phyloP scores from a whole-genome alignment of 2,797 vertebrate genomes.

The Eurystomus glaucurus region DNA sequence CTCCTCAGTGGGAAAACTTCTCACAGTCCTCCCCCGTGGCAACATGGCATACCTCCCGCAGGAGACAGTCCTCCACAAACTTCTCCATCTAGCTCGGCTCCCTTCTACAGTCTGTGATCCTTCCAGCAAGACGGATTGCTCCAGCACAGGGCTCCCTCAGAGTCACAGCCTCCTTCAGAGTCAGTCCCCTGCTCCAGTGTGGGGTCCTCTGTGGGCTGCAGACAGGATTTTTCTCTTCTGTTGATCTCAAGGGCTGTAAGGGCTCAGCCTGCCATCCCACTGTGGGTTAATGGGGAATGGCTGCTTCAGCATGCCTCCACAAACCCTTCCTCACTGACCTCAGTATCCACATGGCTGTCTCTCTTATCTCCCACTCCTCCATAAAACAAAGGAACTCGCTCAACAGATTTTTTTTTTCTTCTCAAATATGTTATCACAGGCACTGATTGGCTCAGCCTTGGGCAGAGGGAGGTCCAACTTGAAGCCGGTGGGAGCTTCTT shows the following conservation, averaged over 20 bases:
- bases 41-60: background rate
- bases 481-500: background rate
- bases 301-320: background rate
- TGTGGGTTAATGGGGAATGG: background rate
- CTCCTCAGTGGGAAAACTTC: background rate
- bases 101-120: background rate
- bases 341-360: background rate
- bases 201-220: background rate
- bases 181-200: background rate
- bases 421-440: background rate
- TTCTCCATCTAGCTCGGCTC: background rate
- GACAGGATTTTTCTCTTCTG: background rate
- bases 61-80: background rate
- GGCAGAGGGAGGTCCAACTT: background rate
- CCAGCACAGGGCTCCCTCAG: background rate
- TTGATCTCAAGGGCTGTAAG: background rate
- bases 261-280: background rate
- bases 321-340: background rate
- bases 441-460: background rate
- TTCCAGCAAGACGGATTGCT: background rate
- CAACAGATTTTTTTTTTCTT: background rate
- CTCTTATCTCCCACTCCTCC: too few relatives aligned
- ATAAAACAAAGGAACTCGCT: background rate
- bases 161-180: background rate
- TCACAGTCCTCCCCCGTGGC: background rate